phyloP scores from a whole-genome alignment of 2,113 vertebrate genomes.

The Notothenia coriiceps region DNA sequence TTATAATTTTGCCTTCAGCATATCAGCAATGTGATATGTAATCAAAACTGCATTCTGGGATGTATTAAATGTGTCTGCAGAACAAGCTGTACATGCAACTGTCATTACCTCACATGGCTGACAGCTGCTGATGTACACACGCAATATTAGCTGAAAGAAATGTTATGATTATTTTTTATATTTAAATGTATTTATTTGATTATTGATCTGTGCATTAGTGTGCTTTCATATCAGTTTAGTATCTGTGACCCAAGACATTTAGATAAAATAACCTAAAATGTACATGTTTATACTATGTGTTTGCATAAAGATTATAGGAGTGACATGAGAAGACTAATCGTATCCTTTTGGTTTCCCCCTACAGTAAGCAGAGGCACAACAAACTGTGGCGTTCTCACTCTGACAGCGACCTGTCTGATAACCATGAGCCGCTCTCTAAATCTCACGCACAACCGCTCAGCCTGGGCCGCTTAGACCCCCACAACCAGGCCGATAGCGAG shows the following conservation, averaged over 20 bases:
- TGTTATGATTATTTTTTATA: no score
- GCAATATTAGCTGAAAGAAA: no score
- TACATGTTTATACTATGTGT: not conserved
- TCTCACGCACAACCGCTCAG: slow-evolving; percentile 69
- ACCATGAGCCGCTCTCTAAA: slow-evolving; percentile 87
- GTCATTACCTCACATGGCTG: no score
- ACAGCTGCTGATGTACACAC: no score
- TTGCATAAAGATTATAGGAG: not conserved
- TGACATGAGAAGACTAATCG: not conserved
- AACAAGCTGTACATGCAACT: no score
- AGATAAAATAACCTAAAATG: not conserved
- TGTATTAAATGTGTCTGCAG: no score
- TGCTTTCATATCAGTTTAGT: not conserved
- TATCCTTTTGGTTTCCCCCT: not conserved
- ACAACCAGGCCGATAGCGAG: slow-evolving; percentile 87
- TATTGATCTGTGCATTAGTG: not conserved
- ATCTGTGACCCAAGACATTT: not conserved
- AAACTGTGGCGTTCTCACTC: slow-evolving; percentile 97
- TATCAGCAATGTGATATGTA: no score
- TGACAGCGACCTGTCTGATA: slow-evolving; percentile 94
- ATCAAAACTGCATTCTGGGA: no score
- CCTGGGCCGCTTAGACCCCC: slow-evolving; percentile 80
- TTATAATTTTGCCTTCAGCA: no score
- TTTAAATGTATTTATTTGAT: no score
- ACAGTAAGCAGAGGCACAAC: slow-evolving; percentile 93